These are phyloP conservation scores for Euzophera pinguis DNA, from an alignment of 2,888 invertebrate genomes.

Conservation along the genomic window DNA sequence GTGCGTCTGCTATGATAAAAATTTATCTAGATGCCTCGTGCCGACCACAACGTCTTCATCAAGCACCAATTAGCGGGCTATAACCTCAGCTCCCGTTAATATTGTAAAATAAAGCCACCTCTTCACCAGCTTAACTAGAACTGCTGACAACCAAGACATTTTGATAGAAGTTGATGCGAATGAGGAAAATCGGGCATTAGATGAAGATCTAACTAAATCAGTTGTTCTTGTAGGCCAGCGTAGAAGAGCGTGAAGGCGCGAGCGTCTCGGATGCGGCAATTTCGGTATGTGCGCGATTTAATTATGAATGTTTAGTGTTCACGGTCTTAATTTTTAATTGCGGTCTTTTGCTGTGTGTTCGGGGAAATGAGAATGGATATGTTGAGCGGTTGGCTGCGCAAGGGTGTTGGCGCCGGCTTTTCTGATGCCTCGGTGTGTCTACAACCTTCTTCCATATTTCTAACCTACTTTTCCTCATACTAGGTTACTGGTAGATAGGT, in stretches of 20 bases:
- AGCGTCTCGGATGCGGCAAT: conserved; percentile 30
- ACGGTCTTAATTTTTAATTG: conserved; percentile 35
- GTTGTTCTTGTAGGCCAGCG: conserved; percentile 17
- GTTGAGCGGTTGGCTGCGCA: conserved; percentile 11
- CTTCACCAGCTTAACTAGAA: conserved; percentile 24
- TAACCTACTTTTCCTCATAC: too few relatives aligned
- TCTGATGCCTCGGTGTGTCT: not conserved
- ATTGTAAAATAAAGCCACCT: conserved; percentile 32
- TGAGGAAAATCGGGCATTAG: conserved; percentile 5
- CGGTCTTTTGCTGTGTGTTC: conserved; percentile 40
- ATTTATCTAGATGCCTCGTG: not conserved
- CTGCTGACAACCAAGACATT: conserved; percentile 15
- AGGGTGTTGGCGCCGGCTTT: conserved; percentile 9
- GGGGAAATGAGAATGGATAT: conserved; percentile 24
- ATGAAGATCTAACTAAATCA: conserved; percentile 23
- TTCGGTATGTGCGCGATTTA: conserved; percentile 43
- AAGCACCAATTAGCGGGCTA: conserved; percentile 32
- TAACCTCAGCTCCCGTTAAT: conserved; percentile 33
- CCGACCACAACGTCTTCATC: conserved; percentile 17
- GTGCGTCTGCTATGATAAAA: not conserved
- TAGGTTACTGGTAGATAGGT: too few relatives aligned
- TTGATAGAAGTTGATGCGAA: not conserved
- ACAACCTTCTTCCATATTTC: too few relatives aligned
- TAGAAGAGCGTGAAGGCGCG: conserved; percentile 53
- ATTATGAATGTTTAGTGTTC: conserved; percentile 39